Conservation (phyloP, 2,797 vertebrate genomes). For the Crocidura indochinensis region DNA sequence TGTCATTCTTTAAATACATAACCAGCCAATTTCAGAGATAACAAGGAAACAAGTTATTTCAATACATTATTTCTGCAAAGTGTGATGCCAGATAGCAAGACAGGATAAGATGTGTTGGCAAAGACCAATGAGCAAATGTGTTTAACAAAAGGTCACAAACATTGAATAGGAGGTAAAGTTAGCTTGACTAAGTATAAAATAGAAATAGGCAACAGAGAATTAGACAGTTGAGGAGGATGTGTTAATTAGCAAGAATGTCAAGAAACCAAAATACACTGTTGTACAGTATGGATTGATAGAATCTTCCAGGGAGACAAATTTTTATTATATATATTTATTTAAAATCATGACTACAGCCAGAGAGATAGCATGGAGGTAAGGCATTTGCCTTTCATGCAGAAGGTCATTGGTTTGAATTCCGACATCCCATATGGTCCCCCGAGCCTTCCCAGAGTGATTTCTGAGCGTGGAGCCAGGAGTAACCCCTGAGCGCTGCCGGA, state of each 20-base stretch:
- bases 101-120: not conserved
- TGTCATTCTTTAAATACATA: constrained; percentile 5
- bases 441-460: too few relatives aligned
- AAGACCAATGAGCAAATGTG: not conserved
- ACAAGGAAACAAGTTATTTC: not conserved
- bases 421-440: too few relatives aligned
- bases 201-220: constrained; percentile 6
- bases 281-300: not conserved
- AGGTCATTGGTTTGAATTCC: too few relatives aligned
- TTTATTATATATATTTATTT: too few relatives aligned
- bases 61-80: not conserved
- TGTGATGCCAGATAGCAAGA: not conserved
- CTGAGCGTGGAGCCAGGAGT: too few relatives aligned
- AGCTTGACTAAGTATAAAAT: not conserved
- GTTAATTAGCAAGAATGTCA: constrained; percentile 9
- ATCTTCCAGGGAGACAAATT: not conserved
- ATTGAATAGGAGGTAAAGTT: not conserved
- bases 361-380: too few relatives aligned
- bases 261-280: not conserved
- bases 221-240: not conserved
- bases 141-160: not conserved
- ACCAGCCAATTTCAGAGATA: constrained; percentile 15
- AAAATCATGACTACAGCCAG: too few relatives aligned
- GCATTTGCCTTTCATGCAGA: too few relatives aligned
- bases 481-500: too few relatives aligned